Evolutionary conservation across 1,140 invertebrate genomes (phyloP).

Genomic region (Atta texana): DNA sequence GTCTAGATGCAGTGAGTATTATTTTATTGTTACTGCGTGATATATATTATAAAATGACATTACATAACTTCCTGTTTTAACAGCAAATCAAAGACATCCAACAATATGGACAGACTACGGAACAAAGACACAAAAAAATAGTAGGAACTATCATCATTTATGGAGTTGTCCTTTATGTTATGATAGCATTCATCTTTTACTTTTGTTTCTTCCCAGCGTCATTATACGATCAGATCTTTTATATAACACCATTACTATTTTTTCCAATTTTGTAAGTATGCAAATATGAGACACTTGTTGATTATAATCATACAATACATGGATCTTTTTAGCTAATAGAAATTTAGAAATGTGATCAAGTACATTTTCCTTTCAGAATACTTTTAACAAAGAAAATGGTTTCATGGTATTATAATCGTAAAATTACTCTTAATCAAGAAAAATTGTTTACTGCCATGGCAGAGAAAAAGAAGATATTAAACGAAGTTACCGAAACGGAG

Average conservation of each 20-base stretch:
- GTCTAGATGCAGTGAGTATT: slow-evolving; percentile 88
- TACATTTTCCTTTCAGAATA: slow-evolving; percentile 88
- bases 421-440: slow-evolving; percentile 92
- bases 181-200: slow-evolving; percentile 91
- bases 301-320: background rate
- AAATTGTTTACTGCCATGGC: slow-evolving; percentile 91
- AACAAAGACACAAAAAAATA: slow-evolving; percentile 92
- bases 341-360: background rate
- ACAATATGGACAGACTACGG: slow-evolving; percentile 91
- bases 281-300: slow-evolving; percentile 86
- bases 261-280: slow-evolving; percentile 93
- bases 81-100: slow-evolving; percentile 93
- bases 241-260: slow-evolving; percentile 90
- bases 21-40: slow-evolving; percentile 40
- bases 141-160: slow-evolving; percentile 93
- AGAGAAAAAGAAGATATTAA: slow-evolving; percentile 95
- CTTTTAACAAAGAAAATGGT: slow-evolving; percentile 92
- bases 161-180: slow-evolving; percentile 92
- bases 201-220: slow-evolving; percentile 92
- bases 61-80: slow-evolving; percentile 74
- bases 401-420: slow-evolving; percentile 95
- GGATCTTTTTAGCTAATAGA: background rate
- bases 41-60: slow-evolving; percentile 58
- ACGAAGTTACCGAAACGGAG: slow-evolving; percentile 98
- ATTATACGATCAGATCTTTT: slow-evolving; percentile 90